These are phyloP conservation scores for Podarcis muralis DNA, from an alignment of 2,113 vertebrate genomes.

Conservation along the genomic window DNA sequence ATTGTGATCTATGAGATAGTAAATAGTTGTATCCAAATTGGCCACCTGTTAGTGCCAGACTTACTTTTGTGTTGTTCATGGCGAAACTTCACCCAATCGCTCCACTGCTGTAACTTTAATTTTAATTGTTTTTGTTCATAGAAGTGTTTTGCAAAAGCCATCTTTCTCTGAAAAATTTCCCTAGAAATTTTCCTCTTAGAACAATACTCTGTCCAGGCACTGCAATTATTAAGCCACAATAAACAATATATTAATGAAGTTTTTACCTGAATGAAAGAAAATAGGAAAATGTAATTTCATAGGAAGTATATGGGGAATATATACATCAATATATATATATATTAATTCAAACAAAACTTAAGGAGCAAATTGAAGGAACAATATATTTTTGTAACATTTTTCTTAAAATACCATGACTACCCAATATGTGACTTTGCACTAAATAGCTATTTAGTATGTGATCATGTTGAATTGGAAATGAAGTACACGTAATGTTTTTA, in stretches of 20 bases:
- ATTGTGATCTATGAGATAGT: too few species aligned
- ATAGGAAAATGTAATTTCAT: conserved; percentile 35
- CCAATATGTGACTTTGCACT: background rate
- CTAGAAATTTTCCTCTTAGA: conserved; percentile 27
- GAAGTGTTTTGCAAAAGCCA: conserved; percentile 24
- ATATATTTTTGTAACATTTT: background rate
- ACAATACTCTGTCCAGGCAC: conserved; percentile 55
- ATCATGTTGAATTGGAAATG: background rate
- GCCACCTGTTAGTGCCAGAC: background rate
- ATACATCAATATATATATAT: background rate
- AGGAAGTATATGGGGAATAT: conserved; percentile 25
- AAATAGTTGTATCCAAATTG: background rate
- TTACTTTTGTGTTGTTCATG: conserved; percentile 37
- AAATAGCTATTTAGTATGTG: background rate
- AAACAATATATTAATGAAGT: conserved; percentile 34
- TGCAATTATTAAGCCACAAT: conserved; percentile 50
- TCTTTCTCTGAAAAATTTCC: conserved; percentile 28
- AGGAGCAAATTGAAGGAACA: background rate
- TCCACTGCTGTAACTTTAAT: conserved; percentile 38
- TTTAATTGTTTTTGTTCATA: conserved; percentile 10
- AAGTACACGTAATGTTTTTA: too few species aligned
- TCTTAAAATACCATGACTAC: background rate
- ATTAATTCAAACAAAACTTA: background rate
- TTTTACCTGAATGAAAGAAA: conserved; percentile 26
- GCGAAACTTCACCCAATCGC: conserved; percentile 5